Evolutionary conservation across 2,113 vertebrate species (phyloP).

Genomic region (Eubucco bourcierii): DNA sequence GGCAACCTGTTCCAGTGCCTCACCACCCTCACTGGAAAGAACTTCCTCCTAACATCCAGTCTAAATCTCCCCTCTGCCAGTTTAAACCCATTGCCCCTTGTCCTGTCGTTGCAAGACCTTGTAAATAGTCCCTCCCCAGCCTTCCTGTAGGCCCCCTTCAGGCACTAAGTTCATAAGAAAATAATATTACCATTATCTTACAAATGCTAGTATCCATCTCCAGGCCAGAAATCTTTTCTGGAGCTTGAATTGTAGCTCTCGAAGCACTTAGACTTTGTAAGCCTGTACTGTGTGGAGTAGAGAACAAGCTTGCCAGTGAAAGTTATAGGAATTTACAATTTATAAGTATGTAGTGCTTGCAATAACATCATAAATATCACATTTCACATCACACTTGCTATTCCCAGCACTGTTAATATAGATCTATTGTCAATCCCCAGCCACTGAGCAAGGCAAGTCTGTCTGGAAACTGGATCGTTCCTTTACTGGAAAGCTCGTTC

Average conservation of each 20-base stretch:
- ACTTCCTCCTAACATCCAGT: too few species aligned
- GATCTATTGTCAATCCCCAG: constrained; percentile 45
- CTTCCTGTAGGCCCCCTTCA: too few species aligned
- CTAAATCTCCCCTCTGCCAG: too few species aligned
- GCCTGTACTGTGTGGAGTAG: not conserved
- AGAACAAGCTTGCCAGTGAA: constrained; percentile 36
- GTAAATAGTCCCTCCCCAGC: too few species aligned
- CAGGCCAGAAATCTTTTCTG: not conserved
- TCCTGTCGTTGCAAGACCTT: too few species aligned
- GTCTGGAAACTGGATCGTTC: constrained; percentile 43
- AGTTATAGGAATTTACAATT: constrained; percentile 46
- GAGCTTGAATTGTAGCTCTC: not conserved
- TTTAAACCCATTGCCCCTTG: too few species aligned
- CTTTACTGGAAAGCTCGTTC: constrained; percentile 26
- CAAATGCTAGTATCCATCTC: not conserved
- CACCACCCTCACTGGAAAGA: too few species aligned
- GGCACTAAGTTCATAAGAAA: not conserved
- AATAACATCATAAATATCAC: constrained; percentile 68
- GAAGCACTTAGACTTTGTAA: not conserved
- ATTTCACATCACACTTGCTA: constrained; percentile 50
- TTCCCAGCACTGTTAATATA: constrained; percentile 45
- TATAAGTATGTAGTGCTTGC: constrained; percentile 1
- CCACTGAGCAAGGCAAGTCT: not conserved
- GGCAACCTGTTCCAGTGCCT: too few species aligned
- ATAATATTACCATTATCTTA: not conserved